These are phyloP conservation scores for Laterallus jamaicensis DNA, from an alignment of 2,113 vertebrate genomes.

Conservation along the genomic window DNA sequence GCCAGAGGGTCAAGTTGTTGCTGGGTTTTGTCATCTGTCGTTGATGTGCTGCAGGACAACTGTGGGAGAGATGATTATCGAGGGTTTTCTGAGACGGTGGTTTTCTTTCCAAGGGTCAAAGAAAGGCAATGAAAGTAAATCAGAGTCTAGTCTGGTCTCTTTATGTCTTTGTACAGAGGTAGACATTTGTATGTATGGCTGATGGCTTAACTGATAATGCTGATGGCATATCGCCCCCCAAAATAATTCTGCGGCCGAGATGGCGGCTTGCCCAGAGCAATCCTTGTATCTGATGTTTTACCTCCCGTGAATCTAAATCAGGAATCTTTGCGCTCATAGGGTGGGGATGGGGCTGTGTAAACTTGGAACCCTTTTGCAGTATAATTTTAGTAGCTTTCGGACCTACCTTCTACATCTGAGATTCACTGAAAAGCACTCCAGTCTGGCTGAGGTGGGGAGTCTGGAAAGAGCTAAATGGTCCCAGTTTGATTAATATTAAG, in stretches of 20 bases:
- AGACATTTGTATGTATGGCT: constrained; percentile 8
- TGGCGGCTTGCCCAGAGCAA: constrained; percentile 11
- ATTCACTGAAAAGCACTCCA: background rate
- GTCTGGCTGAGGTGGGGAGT: background rate
- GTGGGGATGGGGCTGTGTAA: background rate
- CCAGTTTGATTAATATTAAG: background rate
- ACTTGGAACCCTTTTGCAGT: background rate
- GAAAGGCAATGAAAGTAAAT: constrained; percentile 39
- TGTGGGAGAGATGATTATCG: background rate
- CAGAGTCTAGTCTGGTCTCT: background rate
- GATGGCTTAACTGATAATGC: constrained; percentile 39
- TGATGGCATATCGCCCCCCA: background rate
- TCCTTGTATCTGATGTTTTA: constrained; percentile 12
- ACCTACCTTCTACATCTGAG: background rate
- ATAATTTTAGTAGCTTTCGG: background rate
- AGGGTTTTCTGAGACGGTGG: background rate
- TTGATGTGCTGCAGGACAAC: constrained; percentile 1
- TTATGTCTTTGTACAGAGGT: background rate
- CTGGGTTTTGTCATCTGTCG: background rate
- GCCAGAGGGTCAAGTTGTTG: background rate
- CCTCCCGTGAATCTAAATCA: constrained; percentile 20
- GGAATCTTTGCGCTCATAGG: background rate
- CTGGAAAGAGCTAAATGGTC: background rate
- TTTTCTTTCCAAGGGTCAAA: constrained; percentile 38
- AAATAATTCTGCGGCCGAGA: constrained; percentile 21